phyloP scores from a whole-genome alignment of 2,113 vertebrate species.

The Dasyprocta punctata region DNA sequence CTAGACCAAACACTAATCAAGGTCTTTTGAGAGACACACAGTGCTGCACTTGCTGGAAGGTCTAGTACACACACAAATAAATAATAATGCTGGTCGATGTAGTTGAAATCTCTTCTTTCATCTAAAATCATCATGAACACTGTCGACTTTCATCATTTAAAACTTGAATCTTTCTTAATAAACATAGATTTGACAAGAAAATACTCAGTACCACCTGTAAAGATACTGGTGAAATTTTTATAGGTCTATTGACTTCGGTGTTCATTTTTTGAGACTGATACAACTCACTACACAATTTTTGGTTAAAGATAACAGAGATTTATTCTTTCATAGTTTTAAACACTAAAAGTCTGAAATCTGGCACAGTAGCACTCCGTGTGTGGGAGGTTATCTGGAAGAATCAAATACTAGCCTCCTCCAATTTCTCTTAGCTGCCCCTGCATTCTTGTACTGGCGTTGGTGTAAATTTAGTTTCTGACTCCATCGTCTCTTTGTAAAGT shows the following conservation, averaged over 20 bases:
- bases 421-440: not conserved
- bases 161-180: not conserved
- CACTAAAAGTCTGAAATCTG: not conserved
- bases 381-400: not conserved
- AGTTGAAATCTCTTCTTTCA: not conserved
- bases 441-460: not conserved
- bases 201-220: not conserved
- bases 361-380: not conserved
- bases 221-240: not conserved
- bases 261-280: slow-evolving; percentile 2
- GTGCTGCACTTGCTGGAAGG: not conserved
- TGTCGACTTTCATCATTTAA: slow-evolving; percentile 11
- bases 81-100: not conserved
- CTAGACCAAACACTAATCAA: not conserved
- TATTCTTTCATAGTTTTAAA: not conserved
- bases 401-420: not conserved
- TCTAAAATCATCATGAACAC: not conserved
- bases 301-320: not conserved
- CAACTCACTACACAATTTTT: not conserved
- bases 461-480: not conserved
- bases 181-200: not conserved
- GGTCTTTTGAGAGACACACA: not conserved
- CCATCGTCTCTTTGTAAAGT: not conserved
- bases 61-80: not conserved
- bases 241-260: not conserved